These are phyloP conservation scores for Microctonus hyperodae DNA, from an alignment of 2,888 invertebrate genomes.

Conservation along the genomic window DNA sequence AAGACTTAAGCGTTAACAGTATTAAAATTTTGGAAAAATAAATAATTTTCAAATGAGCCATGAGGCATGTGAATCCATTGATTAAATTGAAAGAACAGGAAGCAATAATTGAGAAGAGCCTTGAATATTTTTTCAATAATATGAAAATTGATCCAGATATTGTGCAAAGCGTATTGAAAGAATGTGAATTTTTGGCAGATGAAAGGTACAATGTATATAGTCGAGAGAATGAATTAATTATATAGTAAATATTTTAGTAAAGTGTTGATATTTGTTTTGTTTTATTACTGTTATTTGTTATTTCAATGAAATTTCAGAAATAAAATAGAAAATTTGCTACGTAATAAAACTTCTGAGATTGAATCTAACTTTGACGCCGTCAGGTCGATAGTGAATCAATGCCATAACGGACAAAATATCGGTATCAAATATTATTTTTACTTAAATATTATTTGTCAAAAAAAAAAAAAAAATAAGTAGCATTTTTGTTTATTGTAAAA, in stretches of 20 bases:
- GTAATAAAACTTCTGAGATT: constrained; percentile 41
- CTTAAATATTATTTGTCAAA: neutral
- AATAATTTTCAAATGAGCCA: constrained; percentile 20
- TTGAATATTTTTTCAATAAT: constrained; percentile 45
- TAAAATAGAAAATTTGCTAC: constrained; percentile 32
- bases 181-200: constrained; percentile 37
- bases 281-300: neutral
- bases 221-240: constrained; percentile 6
- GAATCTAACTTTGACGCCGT: constrained; percentile 43
- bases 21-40: neutral
- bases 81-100: constrained; percentile 55
- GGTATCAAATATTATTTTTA: constrained; percentile 42
- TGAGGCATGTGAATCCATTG: constrained; percentile 44
- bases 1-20: neutral
- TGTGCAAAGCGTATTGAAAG: constrained; percentile 42
- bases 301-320: constrained; percentile 23
- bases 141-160: constrained; percentile 49
- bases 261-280: constrained; percentile 16
- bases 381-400: constrained; percentile 42
- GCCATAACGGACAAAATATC: constrained; percentile 43
- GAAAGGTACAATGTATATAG: constrained; percentile 52
- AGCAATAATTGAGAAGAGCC: constrained; percentile 49
- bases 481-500: no score
- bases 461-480: neutral
- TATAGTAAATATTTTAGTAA: constrained; percentile 20